A percentile compares a stretch with the other conserved stretches of the same genome.
These are phyloP conservation scores for Microcebus lehilahytsara DNA, from an alignment of 2,113 vertebrate genomes.

Conservation along the genomic window DNA sequence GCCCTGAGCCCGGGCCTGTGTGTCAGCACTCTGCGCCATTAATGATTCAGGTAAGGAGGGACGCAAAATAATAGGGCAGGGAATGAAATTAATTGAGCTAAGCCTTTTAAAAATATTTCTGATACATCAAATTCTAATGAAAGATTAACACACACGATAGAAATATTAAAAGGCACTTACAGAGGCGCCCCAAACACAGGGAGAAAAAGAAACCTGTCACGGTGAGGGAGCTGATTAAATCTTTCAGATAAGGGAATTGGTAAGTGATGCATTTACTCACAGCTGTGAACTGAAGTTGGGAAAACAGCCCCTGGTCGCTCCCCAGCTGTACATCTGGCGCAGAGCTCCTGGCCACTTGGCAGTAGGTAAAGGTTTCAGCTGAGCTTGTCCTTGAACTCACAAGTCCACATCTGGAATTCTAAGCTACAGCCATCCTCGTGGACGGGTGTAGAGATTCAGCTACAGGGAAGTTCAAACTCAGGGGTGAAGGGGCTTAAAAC, in stretches of 20 bases:
- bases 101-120: constrained; percentile 64
- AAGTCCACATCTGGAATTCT: not conserved
- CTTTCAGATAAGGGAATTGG: not conserved
- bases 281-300: not conserved
- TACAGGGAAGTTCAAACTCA: not conserved
- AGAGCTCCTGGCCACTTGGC: not conserved
- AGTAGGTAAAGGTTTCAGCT: not conserved
- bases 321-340: not conserved
- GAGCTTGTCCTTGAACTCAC: not conserved
- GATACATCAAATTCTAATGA: constrained; percentile 67
- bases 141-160: constrained; percentile 65
- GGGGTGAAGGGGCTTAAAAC: not conserved
- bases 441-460: not conserved
- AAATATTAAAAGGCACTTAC: constrained; percentile 71
- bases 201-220: not conserved
- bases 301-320: not conserved
- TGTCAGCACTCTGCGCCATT: constrained; percentile 23
- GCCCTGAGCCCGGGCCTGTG: not conserved
- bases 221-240: not conserved
- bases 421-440: not conserved
- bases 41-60: constrained; percentile 56
- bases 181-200: constrained; percentile 43
- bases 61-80: constrained; percentile 32
- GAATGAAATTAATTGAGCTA: constrained; percentile 60
- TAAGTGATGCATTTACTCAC: not conserved